Base-by-base conservation (phyloP, 37 sponge, comb jelly and placozoan genomes). In the Spongilla lacustris region DNA sequence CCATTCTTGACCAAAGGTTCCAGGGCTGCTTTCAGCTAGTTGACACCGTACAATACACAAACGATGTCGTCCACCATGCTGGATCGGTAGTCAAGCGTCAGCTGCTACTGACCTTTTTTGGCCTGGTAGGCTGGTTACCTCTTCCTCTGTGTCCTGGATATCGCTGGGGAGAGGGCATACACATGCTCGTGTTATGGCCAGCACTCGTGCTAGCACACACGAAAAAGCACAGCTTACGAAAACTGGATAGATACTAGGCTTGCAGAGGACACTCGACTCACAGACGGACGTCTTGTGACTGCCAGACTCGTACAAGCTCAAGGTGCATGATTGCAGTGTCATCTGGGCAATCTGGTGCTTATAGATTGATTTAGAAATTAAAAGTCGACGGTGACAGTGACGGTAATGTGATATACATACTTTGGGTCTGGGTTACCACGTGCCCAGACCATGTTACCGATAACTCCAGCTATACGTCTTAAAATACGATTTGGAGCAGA, bases 241-340 rank as follows among this genome's bases (percentile, higher is more conserved):
- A 34, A 95, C 66, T 14, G 95, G 95, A 49, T 95, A 95, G n/a
- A 95, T 8, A 95, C 83, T 29, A 95, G 76, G 48, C 34, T 36
- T 69, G 83, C 58, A 13, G 81, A 13, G 14, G 85, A 82, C n/a
- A n/a, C n/a, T n/a, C n/a, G n/a, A n/a, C n/a, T n/a, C n/a, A 82
- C 36, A 89, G 34, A 10, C 38, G 41, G 50, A 37, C 38, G 36
- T 74, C 69, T 68, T 41, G 26, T 25, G 86, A 85, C 79, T 92
- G 93, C 93, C 93, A 95, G 28, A 38, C 29, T n/a, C 93, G 48
- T 73, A 92, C 66, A 14, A 92, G 85, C 4, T 84, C 85, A 69
- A 94, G 97, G 66, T 82, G 74, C 97, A 89, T 21, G 92, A 79
- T 71, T 96, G 96, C n/a, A 96, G 84, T 11, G 92, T 76, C 83